Base-by-base conservation (phyloP, 1,140 invertebrate species). In the Aphis craccivora region DNA sequence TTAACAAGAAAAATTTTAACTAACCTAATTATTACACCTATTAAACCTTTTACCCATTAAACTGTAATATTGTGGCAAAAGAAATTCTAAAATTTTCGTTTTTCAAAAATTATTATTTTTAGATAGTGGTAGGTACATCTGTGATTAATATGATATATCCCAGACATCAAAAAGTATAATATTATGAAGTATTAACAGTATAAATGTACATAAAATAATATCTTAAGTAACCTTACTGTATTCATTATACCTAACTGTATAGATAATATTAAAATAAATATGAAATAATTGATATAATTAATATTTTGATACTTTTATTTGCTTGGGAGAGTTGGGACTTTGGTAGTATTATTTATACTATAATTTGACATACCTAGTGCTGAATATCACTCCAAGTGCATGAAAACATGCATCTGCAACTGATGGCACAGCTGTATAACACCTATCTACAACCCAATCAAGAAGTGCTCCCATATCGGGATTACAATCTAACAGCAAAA, bases 391-490 rank as follows among this genome's bases (percentile, higher is more conserved):
- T 43, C 98, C 98, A 30, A 99, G 96, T 22, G 99, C 98, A 94
- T 98, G 96, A 95, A 99, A 99, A 95, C 99, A 99, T 2, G 98
- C 98, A 95, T 99, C 98, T 18, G 99, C 98, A 40, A 99, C 98
- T 94, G 97, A 96, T 20, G 97, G 97, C 11, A 97, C 95, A 8
- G 98, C 98, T 0, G 98, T 99, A 95, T 99, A 99, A 95, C 99
- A 99, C 90, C 98, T 97, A 95, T 99, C 98, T 40, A 99, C 98
- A 1, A 99, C 97, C 99, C 99, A 99, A 95, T 99, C 99, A 14
- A 99, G 95, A 30, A 99, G 95, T 7, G 98, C 96, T 0, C 98
- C 98, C 93, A 98, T 97, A 95, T 99, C 99, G 2, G 99, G 97
- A 96, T 99, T 99, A 94, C 98, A 98, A 95, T 99, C 99, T 87